Evolutionary conservation across 2,888 invertebrate species (phyloP), one percentile per base, ranked within the genome.

Genomic region (Imbricaverruca yamaguchii): DNA sequence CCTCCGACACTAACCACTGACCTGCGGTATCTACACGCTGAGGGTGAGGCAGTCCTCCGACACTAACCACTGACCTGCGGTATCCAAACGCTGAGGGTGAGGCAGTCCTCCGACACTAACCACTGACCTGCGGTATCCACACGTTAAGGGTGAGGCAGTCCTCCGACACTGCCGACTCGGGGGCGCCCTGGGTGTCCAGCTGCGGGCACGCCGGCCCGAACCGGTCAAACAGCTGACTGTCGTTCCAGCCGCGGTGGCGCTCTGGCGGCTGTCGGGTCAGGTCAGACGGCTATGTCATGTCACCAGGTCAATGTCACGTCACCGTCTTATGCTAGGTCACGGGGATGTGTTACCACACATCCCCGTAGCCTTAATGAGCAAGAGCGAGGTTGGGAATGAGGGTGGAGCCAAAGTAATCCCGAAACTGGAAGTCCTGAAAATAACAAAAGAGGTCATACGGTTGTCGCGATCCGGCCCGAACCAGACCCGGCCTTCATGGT

Each of bases 111-210:
- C 39, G 39, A 1, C 39, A 39, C 39, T 39, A 4, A 39, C 39
- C 39, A 39, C 39, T 39, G 87, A 92, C 92, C 90, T 92, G 91
- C 79, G 96, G 93, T 4, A 93, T 91, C 95, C 96, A 97, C 83
- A 97, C 92, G 86, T 96, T 96, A 80, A 97, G 88, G 86, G 92
- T 94, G 21, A 97, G 90, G 85, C 97, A 97, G 87, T 97, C 94
- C 89, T 95, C 89, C 83, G 87, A 86, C 63, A 87, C 83, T 63
- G 86, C 85, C 1, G 89, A 89, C 83, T 89, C 89, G 61, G 89
- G 87, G n/a, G 78, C 80, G 57, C 82, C 81, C 56, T 63, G 69
- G 85, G 84, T 80, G n/a, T 86, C 85, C 83, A 89, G 86, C 86
- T 93, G 92, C 0, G 92, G 91, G 85, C 93, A 93, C 56, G 91